Evolutionary conservation across 2,888 invertebrate species (phyloP).

Genomic region (Lithophane semibrunnea): DNA sequence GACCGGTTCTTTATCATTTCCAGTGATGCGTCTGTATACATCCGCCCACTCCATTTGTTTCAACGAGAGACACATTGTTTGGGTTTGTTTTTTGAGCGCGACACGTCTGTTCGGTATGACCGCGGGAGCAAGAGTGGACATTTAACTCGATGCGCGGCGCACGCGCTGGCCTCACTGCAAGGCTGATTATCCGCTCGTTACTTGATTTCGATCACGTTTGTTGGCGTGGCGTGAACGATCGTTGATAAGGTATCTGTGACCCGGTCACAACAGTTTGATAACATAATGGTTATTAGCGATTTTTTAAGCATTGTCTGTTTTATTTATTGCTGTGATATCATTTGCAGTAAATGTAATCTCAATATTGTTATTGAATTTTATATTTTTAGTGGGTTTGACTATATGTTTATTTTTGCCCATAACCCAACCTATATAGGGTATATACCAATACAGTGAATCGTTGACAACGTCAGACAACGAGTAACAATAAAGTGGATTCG

Average conservation of each 20-base stretch:
- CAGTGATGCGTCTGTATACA: conserved; percentile 80
- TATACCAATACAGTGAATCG: neutral
- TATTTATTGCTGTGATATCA: conserved; percentile 35
- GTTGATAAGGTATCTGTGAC: conserved; percentile 78
- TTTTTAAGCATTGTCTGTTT: conserved; percentile 32
- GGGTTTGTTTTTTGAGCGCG: conserved; percentile 40
- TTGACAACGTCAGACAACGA: neutral
- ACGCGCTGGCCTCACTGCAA: conserved; percentile 65
- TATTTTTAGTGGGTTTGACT: neutral
- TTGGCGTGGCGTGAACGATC: conserved; percentile 71
- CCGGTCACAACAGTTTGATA: conserved; percentile 66
- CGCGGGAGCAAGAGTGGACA: conserved; percentile 60
- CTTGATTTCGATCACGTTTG: conserved; percentile 73
- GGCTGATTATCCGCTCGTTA: conserved; percentile 66
- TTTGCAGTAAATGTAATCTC: conserved; percentile 29
- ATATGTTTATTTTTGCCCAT: neutral
- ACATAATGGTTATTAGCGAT: conserved; percentile 52
- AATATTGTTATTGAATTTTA: conserved; percentile 17
- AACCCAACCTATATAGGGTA: neutral
- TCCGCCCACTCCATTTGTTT: conserved; percentile 86
- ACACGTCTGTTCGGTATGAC: conserved; percentile 50
- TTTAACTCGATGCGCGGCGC: conserved; percentile 60
- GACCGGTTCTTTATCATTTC: conserved; percentile 73
- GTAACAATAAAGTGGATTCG: conserved; percentile 27
- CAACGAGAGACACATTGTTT: conserved; percentile 84